Base-by-base conservation (phyloP, 2,113 vertebrate species). In the Neolamprologus longior region DNA sequence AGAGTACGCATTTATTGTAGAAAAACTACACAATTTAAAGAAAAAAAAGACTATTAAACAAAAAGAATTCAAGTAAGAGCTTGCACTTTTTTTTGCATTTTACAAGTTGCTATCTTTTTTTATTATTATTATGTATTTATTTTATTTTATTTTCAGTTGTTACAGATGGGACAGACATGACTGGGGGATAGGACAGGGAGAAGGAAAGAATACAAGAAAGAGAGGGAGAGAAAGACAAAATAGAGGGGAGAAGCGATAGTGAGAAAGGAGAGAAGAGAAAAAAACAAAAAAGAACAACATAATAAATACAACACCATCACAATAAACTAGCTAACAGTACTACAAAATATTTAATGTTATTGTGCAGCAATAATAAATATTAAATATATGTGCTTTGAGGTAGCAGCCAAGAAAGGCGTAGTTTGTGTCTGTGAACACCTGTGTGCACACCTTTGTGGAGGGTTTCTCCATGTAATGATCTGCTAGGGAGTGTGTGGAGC, bases 261-360 rank as follows among this genome's bases (percentile, higher is more conserved):
- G 26, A 58, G 55, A 58, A 31, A 58, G 55, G 26, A 31, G 55
- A 17, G 7, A 26, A 55, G 21, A 55, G 11, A 3, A 14, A 26
- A 55, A 57, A 26, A 61, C 14, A 61, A 17, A 33, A 31, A 61
- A 61, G 26, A 61, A 6, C 26, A 61, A 17, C 26, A 61, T 10
- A 61, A 61, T 33, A 33, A 19, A 61, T 61, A 4, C 8, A 19
- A 61, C 28, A 61, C 57, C 28, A 61, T 10, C 28, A 61, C 15
- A 10, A 61, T 61, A 61, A 61, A 61, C 57, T 33, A 61, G 57
- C 57, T 61, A 61, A 17, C 26, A 61, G 26, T 61, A 61, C 14
- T 61, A 58, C 26, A 31, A 61, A 61, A 17, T 61, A 61, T 61
- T 61, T 4, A 17, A 17, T 61, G 14, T 31, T 61, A 61, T 31